A percentile compares a stretch with the other conserved stretches of the same genome.
phyloP scores from a whole-genome alignment of 2,113 vertebrate species.

The Cettia cetti region DNA sequence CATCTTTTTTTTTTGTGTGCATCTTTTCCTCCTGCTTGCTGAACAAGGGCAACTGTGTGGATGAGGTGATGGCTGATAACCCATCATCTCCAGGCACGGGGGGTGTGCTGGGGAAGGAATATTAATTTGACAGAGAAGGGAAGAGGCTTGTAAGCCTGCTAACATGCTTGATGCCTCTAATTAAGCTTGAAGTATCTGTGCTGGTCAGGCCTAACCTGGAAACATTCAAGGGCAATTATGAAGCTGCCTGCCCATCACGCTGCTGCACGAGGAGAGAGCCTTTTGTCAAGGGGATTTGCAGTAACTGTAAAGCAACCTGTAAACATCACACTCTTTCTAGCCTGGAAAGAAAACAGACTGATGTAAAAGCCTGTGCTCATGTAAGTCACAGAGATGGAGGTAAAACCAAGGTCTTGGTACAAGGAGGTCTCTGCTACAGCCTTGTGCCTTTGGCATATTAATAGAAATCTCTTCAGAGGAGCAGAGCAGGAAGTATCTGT shows the following conservation, averaged over 20 bases:
- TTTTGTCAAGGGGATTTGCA: background rate
- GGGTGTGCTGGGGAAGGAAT: background rate
- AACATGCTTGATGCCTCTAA: constrained; percentile 8
- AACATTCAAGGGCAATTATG: constrained; percentile 8
- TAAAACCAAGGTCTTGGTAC: background rate
- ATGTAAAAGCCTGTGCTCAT: background rate
- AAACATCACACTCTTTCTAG: background rate
- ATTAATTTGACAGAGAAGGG: background rate
- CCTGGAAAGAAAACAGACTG: background rate
- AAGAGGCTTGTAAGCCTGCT: background rate
- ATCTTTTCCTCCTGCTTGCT: background rate
- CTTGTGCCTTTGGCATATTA: background rate
- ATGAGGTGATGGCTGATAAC: background rate
- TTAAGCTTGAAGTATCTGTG: background rate
- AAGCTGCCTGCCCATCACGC: background rate
- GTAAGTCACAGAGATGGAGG: background rate
- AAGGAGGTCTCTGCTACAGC: background rate
- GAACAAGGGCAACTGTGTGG: background rate
- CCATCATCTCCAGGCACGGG: background rate
- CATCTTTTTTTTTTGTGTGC: fast-evolving
- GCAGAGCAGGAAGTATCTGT: background rate
- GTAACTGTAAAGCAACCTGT: background rate
- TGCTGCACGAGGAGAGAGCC: background rate
- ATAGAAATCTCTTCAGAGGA: background rate
- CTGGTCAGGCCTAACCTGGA: background rate